Conservation (phyloP, 2,113 vertebrate genomes). For the Etheostoma cragini region DNA sequence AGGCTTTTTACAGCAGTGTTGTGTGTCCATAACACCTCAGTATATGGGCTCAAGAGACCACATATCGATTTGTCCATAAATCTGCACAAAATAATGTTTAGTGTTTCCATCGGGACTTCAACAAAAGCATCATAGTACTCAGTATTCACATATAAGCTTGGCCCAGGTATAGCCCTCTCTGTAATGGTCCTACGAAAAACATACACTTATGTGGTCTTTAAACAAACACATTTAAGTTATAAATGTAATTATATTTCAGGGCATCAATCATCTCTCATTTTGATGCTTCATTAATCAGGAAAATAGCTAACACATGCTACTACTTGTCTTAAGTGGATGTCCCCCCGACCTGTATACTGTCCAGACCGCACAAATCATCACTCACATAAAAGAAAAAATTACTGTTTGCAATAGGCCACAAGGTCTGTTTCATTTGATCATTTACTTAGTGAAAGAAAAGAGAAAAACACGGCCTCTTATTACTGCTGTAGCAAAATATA, state of each 20-base stretch:
- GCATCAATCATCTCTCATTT: conserved; percentile 76
- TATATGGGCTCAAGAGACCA: conserved; percentile 46
- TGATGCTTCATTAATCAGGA: conserved; percentile 79
- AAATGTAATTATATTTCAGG: conserved; percentile 71
- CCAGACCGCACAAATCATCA: conserved; percentile 63
- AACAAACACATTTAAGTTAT: conserved; percentile 71
- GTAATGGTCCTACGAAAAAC: conserved; percentile 43
- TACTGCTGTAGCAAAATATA: conserved; percentile 68
- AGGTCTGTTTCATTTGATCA: conserved; percentile 66
- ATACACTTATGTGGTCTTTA: conserved; percentile 54
- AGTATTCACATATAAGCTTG: conserved; percentile 23
- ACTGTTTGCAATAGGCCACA: conserved; percentile 66
- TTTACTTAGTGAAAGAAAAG: conserved; percentile 56
- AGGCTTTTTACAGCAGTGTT: conserved; percentile 61
- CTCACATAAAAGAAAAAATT: conserved; percentile 61
- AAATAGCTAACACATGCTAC: conserved; percentile 78
- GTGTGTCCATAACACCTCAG: conserved; percentile 69
- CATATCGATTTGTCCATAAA: conserved; percentile 60
- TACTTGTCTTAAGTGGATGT: conserved; percentile 64
- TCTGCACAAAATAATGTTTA: conserved; percentile 49
- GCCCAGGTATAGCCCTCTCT: not conserved
- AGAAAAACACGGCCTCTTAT: conserved; percentile 50
- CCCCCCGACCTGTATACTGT: conserved; percentile 45
- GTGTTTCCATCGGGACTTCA: conserved; percentile 35
- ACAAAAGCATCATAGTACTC: conserved; percentile 17